phyloP scores from a whole-genome alignment of 2,113 vertebrate species.

The Psephotus haematonotus region DNA sequence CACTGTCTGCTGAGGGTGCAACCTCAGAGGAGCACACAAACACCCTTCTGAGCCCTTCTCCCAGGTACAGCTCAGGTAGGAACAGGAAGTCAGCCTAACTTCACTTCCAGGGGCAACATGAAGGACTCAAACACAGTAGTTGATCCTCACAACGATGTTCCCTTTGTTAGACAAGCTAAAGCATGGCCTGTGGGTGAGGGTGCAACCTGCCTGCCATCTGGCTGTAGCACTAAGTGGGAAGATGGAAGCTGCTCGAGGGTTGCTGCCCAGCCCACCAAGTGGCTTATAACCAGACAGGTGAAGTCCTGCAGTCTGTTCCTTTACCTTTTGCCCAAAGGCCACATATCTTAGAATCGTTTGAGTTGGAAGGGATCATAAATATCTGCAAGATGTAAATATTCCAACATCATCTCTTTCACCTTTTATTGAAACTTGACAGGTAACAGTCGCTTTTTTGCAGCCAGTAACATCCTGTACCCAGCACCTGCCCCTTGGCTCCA shows the following conservation, averaged over 20 bases:
- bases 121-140: not conserved
- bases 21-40: not conserved
- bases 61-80: not conserved
- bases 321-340: not conserved
- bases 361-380: not conserved
- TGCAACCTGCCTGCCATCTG: not conserved
- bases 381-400: not conserved
- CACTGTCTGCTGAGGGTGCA: not conserved
- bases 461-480: not conserved
- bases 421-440: not conserved
- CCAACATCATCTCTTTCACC: not conserved
- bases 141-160: not conserved
- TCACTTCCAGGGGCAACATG: not conserved
- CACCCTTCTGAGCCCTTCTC: not conserved
- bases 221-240: not conserved
- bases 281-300: not conserved
- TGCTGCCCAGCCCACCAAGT: not conserved
- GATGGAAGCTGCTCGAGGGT: not conserved
- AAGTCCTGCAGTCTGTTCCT: not conserved
- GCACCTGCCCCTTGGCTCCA: not conserved
- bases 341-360: not conserved
- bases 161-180: not conserved
- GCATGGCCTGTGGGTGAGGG: rapidly evolving
- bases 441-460: not conserved
- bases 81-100: not conserved